Conservation (phyloP, 2,888 invertebrate genomes). For the Diaperis boleti region DNA sequence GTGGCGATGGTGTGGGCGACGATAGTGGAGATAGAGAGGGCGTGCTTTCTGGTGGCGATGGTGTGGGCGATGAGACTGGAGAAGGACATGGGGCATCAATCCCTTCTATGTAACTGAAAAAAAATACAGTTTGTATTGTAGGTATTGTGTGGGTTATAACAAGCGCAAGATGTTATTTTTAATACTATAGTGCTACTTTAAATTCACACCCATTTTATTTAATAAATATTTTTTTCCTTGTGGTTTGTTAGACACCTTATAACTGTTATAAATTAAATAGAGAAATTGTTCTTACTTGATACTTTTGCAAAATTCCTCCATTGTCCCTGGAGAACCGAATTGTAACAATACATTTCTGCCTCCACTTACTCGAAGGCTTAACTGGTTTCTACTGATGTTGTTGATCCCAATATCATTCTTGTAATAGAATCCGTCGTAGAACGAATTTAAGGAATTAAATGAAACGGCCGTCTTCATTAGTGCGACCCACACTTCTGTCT, state of each 20-base stretch:
- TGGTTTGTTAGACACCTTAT: too few species aligned
- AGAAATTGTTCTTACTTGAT: conserved; percentile 22
- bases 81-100: conserved; percentile 13
- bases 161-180: conserved; percentile 30
- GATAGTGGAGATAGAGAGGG: too few species aligned
- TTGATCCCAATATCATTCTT: conserved; percentile 22
- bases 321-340: conserved; percentile 26
- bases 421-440: conserved; percentile 27
- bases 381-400: conserved; percentile 13
- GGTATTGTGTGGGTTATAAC: conserved; percentile 35
- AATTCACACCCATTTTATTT: conserved; percentile 20
- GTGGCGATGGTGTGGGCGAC: not conserved
- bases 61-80: not conserved
- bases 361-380: conserved; percentile 28
- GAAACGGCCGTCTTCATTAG: conserved; percentile 25
- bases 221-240: too few species aligned
- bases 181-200: conserved; percentile 36
- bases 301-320: conserved; percentile 32
- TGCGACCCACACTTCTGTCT: conserved; percentile 30
- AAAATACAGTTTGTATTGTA: conserved; percentile 13
- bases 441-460: conserved; percentile 26
- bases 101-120: conserved; percentile 16
- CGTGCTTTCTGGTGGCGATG: not conserved
- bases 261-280: too few species aligned
- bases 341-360: conserved; percentile 20